Evolutionary conservation across 1,140 invertebrate species (phyloP).

Genomic region (Ctenoplectra terminalis): DNA sequence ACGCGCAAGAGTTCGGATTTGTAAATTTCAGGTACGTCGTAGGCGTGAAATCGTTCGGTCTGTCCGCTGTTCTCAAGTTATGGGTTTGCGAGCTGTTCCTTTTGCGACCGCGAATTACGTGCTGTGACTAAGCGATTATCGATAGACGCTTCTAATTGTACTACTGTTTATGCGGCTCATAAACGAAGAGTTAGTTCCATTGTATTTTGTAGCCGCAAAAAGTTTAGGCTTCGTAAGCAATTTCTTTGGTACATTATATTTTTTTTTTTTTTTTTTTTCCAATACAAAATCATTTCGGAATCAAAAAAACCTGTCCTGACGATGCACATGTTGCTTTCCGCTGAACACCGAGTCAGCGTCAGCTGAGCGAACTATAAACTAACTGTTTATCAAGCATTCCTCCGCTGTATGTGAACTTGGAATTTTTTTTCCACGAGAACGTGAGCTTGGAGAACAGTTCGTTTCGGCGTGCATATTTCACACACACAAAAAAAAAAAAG

Average conservation of each 20-base stretch:
- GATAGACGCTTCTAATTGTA: not conserved
- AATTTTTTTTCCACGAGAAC: not conserved
- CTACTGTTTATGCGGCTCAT: not conserved
- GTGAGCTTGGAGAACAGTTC: not conserved
- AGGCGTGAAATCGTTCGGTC: not conserved
- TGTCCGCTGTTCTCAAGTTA: not conserved
- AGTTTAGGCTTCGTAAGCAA: not conserved
- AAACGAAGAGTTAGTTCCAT: not conserved
- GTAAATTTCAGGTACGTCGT: not conserved
- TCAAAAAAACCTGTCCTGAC: not conserved
- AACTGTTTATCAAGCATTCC: slow-evolving; percentile 20
- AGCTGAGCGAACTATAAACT: slow-evolving; percentile 32
- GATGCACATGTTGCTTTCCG: not conserved
- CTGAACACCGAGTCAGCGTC: not conserved
- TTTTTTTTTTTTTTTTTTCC: too few species aligned
- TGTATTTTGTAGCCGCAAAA: not conserved
- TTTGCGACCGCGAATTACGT: not conserved
- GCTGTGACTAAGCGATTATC: not conserved
- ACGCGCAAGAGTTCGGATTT: not conserved
- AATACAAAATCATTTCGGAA: not conserved
- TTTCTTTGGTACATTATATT: not conserved
- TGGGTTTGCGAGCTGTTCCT: not conserved
- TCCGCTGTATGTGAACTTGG: not conserved
- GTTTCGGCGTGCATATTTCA: not conserved
- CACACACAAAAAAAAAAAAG: too few species aligned